A percentile compares a stretch with the other conserved stretches of the same genome.
These are phyloP conservation scores for Lasioglossum calceatum DNA, from an alignment of 2,888 invertebrate species.

Conservation along the genomic window DNA sequence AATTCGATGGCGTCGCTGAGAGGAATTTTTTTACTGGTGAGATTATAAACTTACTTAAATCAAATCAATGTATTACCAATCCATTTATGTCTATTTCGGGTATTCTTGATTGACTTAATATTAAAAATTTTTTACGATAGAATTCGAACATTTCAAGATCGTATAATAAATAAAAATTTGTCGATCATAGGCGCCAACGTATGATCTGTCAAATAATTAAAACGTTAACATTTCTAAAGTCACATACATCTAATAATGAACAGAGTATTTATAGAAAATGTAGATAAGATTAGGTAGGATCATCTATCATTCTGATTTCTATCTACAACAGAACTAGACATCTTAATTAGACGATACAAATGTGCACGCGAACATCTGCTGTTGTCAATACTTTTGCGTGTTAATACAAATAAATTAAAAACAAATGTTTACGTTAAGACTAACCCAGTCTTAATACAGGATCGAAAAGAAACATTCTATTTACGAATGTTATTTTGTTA, in stretches of 20 bases:
- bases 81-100: neutral
- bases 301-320: slow-evolving; percentile 42
- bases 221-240: neutral
- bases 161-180: neutral
- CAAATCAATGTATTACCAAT: neutral
- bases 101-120: neutral
- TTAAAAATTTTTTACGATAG: neutral
- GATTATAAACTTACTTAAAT: slow-evolving; percentile 12
- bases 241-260: slow-evolving; percentile 2
- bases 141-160: neutral
- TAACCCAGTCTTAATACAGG: neutral
- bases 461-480: neutral
- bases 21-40: slow-evolving; percentile 41
- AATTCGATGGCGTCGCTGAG: neutral
- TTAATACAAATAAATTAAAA: neutral
- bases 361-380: neutral
- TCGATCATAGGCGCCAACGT: neutral
- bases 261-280: slow-evolving; percentile 6
- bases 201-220: neutral
- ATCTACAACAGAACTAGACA: slow-evolving; percentile 1
- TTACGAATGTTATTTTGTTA: neutral
- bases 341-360: neutral
- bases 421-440: no score
- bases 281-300: slow-evolving; percentile 51
- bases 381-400: neutral